Conservation (phyloP, 2,797 vertebrate species). For the Malacoctenus gilli region DNA sequence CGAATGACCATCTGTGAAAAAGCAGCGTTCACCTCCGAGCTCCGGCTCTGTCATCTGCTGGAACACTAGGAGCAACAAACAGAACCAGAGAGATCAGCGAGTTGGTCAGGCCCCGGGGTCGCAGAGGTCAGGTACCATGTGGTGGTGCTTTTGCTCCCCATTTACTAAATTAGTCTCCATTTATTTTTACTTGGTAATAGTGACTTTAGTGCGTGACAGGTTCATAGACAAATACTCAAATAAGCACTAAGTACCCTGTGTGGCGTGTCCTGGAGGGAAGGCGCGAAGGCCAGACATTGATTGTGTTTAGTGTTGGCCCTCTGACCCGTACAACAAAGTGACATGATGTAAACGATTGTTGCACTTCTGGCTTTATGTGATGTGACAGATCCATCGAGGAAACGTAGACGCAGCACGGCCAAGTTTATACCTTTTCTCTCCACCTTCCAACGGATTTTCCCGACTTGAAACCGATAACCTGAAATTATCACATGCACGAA, state of each 20-base stretch:
- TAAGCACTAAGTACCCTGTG: slow-evolving; percentile 45
- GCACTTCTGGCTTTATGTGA: slow-evolving; percentile 64
- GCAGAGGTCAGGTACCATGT: slow-evolving; percentile 74
- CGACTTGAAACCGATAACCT: slow-evolving; percentile 51
- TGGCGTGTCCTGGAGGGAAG: slow-evolving; percentile 57
- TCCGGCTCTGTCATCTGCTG: slow-evolving; percentile 71
- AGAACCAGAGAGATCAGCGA: slow-evolving; percentile 60
- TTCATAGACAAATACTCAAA: slow-evolving; percentile 62
- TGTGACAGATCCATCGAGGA: slow-evolving; percentile 64
- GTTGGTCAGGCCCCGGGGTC: slow-evolving; percentile 66
- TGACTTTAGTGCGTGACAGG: slow-evolving; percentile 67
- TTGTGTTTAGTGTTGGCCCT: slow-evolving; percentile 72
- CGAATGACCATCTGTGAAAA: slow-evolving; percentile 59
- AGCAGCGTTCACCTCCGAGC: slow-evolving; percentile 51
- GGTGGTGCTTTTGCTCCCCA: slow-evolving; percentile 64
- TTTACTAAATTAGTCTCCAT: slow-evolving; percentile 76
- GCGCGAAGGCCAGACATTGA: slow-evolving; percentile 51
- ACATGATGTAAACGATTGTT: slow-evolving; percentile 70
- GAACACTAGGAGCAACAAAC: slow-evolving; percentile 79
- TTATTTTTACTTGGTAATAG: slow-evolving; percentile 81
- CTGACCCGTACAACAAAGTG: slow-evolving; percentile 68
- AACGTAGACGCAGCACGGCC: slow-evolving; percentile 43
- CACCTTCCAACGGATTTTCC: slow-evolving; percentile 36
- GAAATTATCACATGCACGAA: slow-evolving; percentile 38
- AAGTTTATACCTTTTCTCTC: slow-evolving; percentile 25